Conservation (phyloP, 2,888 invertebrate species). For the Spisula subtruncata region DNA sequence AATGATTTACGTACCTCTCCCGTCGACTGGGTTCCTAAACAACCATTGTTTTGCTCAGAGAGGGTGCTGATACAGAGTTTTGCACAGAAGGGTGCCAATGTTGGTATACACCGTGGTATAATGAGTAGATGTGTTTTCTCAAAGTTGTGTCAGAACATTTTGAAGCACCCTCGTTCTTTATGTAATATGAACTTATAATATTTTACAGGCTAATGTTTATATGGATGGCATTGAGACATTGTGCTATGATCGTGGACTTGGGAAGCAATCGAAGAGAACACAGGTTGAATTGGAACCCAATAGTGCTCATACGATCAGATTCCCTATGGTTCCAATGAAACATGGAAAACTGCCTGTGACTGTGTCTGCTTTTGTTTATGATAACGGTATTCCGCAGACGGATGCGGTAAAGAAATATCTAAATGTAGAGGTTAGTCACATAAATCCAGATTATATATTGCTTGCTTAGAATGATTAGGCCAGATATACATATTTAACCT, state of each 20-base stretch:
- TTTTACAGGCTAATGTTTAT: slow-evolving; percentile 32
- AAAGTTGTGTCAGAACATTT: too few relatives aligned
- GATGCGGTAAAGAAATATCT: slow-evolving; percentile 30
- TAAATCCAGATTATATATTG: too few relatives aligned
- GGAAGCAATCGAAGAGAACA: slow-evolving; percentile 6
- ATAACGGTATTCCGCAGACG: neutral
- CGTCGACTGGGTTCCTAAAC: too few relatives aligned
- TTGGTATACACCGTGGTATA: too few relatives aligned
- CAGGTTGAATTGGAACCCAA: neutral
- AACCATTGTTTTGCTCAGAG: too few relatives aligned
- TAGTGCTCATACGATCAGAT: slow-evolving; percentile 28
- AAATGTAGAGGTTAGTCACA: slow-evolving; percentile 25
- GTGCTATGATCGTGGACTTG: slow-evolving; percentile 27
- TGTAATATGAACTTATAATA: neutral
- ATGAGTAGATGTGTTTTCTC: too few relatives aligned
- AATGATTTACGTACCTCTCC: too few relatives aligned
- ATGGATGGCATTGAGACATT: neutral
- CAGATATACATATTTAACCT: too few relatives aligned
- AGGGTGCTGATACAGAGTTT: too few relatives aligned
- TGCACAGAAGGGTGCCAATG: too few relatives aligned
- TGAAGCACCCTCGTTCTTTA: too few relatives aligned
- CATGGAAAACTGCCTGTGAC: neutral
- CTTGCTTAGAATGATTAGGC: too few relatives aligned
- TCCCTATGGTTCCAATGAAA: slow-evolving; percentile 36
- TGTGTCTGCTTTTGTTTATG: slow-evolving; percentile 22